A percentile compares a stretch with the other conserved stretches of the same genome.
phyloP scores from a whole-genome alignment of 1,140 invertebrate genomes.

The Rhyacophila brunnea region DNA sequence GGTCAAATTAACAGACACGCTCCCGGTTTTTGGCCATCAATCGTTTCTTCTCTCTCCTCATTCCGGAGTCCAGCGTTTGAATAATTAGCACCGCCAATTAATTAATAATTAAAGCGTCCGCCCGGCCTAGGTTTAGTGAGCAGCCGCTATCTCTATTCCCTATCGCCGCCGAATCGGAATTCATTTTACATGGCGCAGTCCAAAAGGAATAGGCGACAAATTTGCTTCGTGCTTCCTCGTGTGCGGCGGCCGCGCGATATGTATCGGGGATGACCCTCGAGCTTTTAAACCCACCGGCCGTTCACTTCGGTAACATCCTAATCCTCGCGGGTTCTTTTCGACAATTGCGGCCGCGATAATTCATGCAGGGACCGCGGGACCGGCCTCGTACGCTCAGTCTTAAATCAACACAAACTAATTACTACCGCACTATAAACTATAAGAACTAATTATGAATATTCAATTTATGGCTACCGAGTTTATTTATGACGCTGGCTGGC shows the following conservation, averaged over 20 bases:
- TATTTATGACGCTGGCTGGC: conserved; percentile 29
- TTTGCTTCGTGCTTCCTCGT: conserved; percentile 11
- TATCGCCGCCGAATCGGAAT: too few relatives aligned
- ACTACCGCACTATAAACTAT: conserved; percentile 31
- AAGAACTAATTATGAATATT: conserved; percentile 37
- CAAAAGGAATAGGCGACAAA: background rate
- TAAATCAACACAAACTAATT: conserved; percentile 35
- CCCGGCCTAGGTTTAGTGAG: too few relatives aligned
- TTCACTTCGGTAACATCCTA: background rate
- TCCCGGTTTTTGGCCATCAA: conserved; percentile 25
- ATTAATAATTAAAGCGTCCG: conserved; percentile 10
- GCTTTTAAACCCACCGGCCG: background rate
- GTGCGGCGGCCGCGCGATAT: background rate
- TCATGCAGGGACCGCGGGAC: background rate
- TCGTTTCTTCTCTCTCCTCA: conserved; percentile 9
- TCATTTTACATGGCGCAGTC: too few relatives aligned
- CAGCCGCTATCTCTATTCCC: background rate
- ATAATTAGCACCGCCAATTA: conserved; percentile 20
- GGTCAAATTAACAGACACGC: conserved; percentile 2
- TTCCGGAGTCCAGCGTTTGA: background rate
- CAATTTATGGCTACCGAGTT: conserved; percentile 33
- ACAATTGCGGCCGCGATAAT: background rate
- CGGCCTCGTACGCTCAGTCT: conserved; percentile 1
- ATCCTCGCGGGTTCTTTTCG: background rate
- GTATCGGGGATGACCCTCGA: background rate